These are phyloP conservation scores for Stegastes partitus DNA, from an alignment of 2,113 vertebrate genomes.

Conservation along the genomic window DNA sequence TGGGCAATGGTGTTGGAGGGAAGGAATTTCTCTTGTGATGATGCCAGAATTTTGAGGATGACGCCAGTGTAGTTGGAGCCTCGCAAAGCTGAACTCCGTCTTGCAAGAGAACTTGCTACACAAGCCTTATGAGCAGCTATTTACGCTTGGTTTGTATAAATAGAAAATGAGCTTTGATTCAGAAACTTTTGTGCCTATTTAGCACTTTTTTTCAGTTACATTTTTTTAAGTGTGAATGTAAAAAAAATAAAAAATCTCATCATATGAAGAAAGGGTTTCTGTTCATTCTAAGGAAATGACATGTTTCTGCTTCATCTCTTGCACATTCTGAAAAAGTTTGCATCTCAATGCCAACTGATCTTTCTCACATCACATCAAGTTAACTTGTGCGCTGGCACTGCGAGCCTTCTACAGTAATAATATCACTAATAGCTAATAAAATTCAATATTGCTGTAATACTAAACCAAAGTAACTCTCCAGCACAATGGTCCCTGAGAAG, in stretches of 20 bases:
- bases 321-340: neutral
- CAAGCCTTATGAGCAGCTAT: conserved; percentile 20
- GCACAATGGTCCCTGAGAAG: neutral
- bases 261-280: neutral
- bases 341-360: neutral
- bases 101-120: conserved; percentile 21
- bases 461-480: neutral
- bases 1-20: conserved; percentile 17
- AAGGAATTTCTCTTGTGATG: conserved; percentile 32
- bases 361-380: neutral
- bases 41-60: conserved; percentile 35
- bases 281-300: conserved; percentile 1
- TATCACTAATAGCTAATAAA: neutral
- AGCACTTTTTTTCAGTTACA: neutral
- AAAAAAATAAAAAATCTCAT: neutral
- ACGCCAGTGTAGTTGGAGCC: conserved; percentile 33
- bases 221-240: neutral
- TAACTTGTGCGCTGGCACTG: neutral
- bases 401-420: neutral
- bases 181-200: conserved; percentile 30
- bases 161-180: conserved; percentile 21
- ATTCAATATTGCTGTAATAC: neutral
- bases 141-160: conserved; percentile 35
- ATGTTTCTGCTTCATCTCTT: conserved; percentile 1
- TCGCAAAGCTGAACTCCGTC: conserved; percentile 20